Percentiles rank a stretch among this genome's conserved stretches.
phyloP scores from a whole-genome alignment of 2,113 vertebrate genomes.

The Nesoenas mayeri region DNA sequence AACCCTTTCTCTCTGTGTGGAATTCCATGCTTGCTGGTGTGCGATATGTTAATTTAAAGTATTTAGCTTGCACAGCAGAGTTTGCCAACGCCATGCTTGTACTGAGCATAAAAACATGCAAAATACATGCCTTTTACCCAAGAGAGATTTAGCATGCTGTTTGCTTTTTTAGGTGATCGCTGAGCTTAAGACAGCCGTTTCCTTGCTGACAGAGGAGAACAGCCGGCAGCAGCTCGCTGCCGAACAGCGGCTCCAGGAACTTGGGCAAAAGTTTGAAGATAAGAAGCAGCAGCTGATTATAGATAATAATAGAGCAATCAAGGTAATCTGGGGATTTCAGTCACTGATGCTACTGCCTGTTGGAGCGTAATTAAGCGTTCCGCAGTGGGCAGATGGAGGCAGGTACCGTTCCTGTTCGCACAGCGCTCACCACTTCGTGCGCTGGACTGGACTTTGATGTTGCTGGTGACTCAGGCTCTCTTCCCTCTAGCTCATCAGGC shows the following conservation, averaged over 20 bases:
- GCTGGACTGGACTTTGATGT: constrained; percentile 46
- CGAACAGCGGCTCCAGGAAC: constrained; percentile 81
- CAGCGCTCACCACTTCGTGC: constrained; percentile 27
- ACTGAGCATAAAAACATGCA: constrained; percentile 50
- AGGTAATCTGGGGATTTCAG: constrained; percentile 79
- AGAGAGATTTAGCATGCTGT: constrained; percentile 54
- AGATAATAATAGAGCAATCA: constrained; percentile 79
- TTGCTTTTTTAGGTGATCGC: constrained; percentile 81
- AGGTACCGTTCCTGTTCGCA: constrained; percentile 45
- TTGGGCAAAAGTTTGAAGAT: constrained; percentile 77
- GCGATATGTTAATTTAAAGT: constrained; percentile 42
- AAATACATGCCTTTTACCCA: constrained; percentile 36
- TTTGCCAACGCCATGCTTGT: constrained; percentile 34
- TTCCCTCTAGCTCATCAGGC: constrained; percentile 25
- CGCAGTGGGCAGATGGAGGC: constrained; percentile 50
- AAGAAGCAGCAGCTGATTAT: constrained; percentile 82
- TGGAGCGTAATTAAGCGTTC: constrained; percentile 59
- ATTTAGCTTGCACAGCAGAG: constrained; percentile 25
- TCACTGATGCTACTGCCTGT: constrained; percentile 68
- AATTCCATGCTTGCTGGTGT: not conserved
- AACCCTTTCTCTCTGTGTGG: not conserved
- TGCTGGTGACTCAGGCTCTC: constrained; percentile 48
- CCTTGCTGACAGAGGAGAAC: constrained; percentile 80
- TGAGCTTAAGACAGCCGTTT: constrained; percentile 81
- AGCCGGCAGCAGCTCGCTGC: constrained; percentile 77